Base-by-base conservation (phyloP, 2,113 vertebrate genomes). In the Lagenorhynchus albirostris region DNA sequence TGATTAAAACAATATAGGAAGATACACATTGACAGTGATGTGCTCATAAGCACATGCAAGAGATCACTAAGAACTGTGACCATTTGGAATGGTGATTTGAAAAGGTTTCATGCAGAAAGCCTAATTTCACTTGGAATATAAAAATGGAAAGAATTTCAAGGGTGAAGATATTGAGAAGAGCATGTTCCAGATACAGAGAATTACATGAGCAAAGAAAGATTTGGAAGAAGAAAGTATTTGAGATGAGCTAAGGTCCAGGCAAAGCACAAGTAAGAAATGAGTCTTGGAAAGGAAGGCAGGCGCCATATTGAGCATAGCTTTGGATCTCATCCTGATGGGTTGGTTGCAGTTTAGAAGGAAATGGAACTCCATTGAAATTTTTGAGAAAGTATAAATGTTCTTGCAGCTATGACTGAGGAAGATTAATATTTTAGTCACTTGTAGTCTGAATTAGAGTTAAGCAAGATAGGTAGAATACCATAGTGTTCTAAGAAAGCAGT, bases 301-400 rank as follows among this genome's bases (percentile, higher is more conserved):
- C 0, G 0, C 65, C 26, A 0, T 8, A 38, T 6, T 23, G 67
- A 82, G 12, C 3, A 23, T 1, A 21, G 65, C 3, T 23, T 67
- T 12, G 17, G 11, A 6, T 33, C 60, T 85, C 23, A 17, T 60
- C 29, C 44, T 55, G 62, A 20, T 65, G 33, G 41, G 21, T 44
- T 74, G 18, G 36, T 4, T 53, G 53, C 60, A 23, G 44, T 84
- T 80, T 67, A 33, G 85, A 47, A 68, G 74, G 60, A 20, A 62
- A 31, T 36, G 25, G 6, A 41, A 58, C 5, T 23, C 11, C 14
- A 18, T 23, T 58, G 68, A 83, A 47, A 26, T 1, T 26, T 21
- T 23, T 8, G 25, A 33, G 70, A 17, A 23, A 36, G 2, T 11
- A 10, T 18, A 11, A 26, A 12, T 21, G 2, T 36, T 25, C 68